Base-by-base conservation (phyloP, 2,888 invertebrate species). In the Tetragnatha montana region DNA sequence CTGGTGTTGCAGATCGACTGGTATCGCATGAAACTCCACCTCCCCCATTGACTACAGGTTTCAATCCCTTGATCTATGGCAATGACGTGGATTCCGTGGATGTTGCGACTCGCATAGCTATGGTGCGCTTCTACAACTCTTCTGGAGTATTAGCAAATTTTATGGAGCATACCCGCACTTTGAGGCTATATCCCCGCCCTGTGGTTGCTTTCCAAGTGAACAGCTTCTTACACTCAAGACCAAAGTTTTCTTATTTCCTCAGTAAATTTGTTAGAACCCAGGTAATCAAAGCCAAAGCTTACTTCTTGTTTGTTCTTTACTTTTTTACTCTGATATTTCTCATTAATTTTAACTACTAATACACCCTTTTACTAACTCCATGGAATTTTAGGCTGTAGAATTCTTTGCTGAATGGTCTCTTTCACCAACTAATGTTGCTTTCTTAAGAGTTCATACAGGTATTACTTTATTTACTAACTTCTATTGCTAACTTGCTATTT, bases 171-270 rank as follows among this genome's bases (percentile, higher is more conserved):
- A 99, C 99, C 1, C 95, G 99, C 88, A 99, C 99, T 0, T 94
- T 99, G 89, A 95, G 99, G 0, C 94, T 99, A 0, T 99, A 99
- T 94, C 99, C 99, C 1, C 95, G 99, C 85, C 99, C 99, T 0
- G 99, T 99, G 3, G 99, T 99, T 6, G 99, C 99, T 7, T 98
- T 99, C 93, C 99, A 99, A 94, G 97, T 98, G 92, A 97, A 98
- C 94, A 98, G 98, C 93, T 99, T 99, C 93, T 95, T 99, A 14
- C 95, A 99, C 91, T 99, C 99, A 10, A 95, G 99, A 60, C 98
- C 98, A 0, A 95, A 97, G 92, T 96, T 97, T 14, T 97, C 98
- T 0, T 95, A 96, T 74, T 99, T 99, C 93, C 95, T 99, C 78
- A 97, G 96, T 92, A 96, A 96, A 93, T 98, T 99, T 93, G 97